These are phyloP conservation scores for Charadrius vociferus DNA, from an alignment of 2,113 vertebrate genomes.

Conservation along the genomic window DNA sequence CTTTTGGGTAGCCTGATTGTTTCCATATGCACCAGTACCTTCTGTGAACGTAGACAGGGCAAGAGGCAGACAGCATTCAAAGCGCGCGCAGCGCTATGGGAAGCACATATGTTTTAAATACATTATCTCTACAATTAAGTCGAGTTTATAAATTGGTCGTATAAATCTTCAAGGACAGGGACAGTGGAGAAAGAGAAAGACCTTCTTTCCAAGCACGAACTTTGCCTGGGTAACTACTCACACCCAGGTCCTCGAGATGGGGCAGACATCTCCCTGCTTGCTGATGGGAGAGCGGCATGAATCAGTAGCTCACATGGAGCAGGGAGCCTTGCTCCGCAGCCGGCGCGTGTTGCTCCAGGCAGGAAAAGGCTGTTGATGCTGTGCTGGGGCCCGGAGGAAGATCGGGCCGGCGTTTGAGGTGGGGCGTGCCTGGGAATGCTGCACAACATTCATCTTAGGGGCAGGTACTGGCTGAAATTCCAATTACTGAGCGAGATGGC, in stretches of 20 bases:
- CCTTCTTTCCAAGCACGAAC: not conserved
- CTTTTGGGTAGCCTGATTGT: conserved; percentile 68
- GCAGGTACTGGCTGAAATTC: conserved; percentile 65
- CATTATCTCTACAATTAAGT: conserved; percentile 66
- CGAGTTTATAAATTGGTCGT: conserved; percentile 46
- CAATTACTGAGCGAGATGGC: not conserved
- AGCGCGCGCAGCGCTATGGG: not conserved
- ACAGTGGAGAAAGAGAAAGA: not conserved
- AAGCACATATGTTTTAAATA: conserved; percentile 69
- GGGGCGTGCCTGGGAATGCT: conserved; percentile 55
- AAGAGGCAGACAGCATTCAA: conserved; percentile 12
- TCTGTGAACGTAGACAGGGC: conserved; percentile 19
- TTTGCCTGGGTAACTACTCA: not conserved
- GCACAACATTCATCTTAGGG: conserved; percentile 45
- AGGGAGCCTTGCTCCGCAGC: not conserved
- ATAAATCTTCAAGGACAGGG: conserved; percentile 38
- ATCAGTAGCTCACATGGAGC: not conserved
- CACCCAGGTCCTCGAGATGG: not conserved
- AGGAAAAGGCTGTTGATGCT: conserved; percentile 9
- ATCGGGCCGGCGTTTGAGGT: not conserved
- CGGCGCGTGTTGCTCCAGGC: not conserved
- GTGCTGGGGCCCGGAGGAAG: conserved; percentile 12
- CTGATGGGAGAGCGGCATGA: not conserved
- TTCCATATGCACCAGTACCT: conserved; percentile 70
- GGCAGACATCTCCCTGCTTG: not conserved